Evolutionary conservation across 2,888 invertebrate genomes (phyloP).

Genomic region (Argynnis bischoffii): DNA sequence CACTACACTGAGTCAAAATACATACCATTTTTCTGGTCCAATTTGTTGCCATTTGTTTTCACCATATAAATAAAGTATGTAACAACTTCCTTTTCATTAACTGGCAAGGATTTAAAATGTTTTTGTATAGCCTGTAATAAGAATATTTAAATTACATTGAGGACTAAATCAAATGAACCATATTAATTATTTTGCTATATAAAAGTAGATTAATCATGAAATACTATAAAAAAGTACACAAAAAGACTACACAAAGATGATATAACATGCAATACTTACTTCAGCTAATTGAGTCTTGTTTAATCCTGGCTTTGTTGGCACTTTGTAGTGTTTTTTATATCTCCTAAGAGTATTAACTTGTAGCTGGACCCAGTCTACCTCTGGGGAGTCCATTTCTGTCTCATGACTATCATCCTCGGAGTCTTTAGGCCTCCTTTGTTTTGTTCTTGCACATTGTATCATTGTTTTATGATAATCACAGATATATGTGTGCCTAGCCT

Average conservation of each 20-base stretch:
- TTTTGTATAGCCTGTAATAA: conserved; percentile 93
- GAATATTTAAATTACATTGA: conserved; percentile 16
- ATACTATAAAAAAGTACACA: background rate
- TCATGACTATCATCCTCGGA: conserved; percentile 97
- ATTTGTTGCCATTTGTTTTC: conserved; percentile 94
- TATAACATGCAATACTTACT: conserved; percentile 81
- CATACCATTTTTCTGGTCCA: conserved; percentile 91
- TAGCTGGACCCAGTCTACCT: conserved; percentile 95
- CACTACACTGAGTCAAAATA: conserved; percentile 82
- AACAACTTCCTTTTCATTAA: conserved; percentile 96
- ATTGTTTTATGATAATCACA: conserved; percentile 98
- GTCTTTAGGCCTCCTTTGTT: conserved; percentile 92
- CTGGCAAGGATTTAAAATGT: conserved; percentile 97
- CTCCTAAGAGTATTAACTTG: conserved; percentile 96
- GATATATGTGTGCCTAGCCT: conserved; percentile 97
- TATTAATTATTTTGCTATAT: no score
- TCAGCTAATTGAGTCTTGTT: conserved; percentile 98
- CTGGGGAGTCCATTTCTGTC: conserved; percentile 94
- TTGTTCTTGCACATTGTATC: conserved; percentile 97
- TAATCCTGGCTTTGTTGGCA: conserved; percentile 93
- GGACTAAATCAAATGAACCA: no score
- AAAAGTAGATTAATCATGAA: background rate
- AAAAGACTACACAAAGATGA: conserved; percentile 4
- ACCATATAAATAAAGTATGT: conserved; percentile 98
- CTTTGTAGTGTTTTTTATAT: conserved; percentile 96